Evolutionary conservation across 2,888 invertebrate genomes (phyloP).

Genomic region (Orchestes rusci): DNA sequence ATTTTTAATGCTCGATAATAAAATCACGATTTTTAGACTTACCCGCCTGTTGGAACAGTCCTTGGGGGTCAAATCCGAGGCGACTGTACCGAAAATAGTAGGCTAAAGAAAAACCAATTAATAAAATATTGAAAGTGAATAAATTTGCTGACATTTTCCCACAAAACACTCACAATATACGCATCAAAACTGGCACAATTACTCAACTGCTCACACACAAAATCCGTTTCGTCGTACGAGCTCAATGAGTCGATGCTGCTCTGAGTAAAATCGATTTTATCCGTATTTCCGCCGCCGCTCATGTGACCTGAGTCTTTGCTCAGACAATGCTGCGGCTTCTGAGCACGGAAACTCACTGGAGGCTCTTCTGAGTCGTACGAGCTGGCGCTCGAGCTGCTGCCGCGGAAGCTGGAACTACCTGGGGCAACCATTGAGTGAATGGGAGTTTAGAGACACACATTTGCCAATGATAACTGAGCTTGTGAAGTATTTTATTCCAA

Average conservation of each 20-base stretch:
- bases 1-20: background rate
- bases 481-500: too few relatives aligned
- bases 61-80: conserved; percentile 54
- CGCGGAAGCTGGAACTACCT: too few relatives aligned
- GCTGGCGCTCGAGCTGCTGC: conserved; percentile 41
- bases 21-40: conserved; percentile 35
- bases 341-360: conserved; percentile 20
- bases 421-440: too few relatives aligned
- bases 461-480: too few relatives aligned
- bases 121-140: background rate
- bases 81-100: conserved; percentile 57
- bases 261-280: conserved; percentile 40
- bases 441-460: too few relatives aligned
- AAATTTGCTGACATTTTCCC: background rate
- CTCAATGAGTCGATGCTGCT: conserved; percentile 43
- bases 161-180: background rate
- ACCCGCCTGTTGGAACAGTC: conserved; percentile 56
- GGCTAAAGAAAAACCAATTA: conserved; percentile 49
- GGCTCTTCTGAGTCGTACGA: conserved; percentile 41
- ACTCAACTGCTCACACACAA: conserved; percentile 39
- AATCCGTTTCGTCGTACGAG: conserved; percentile 44
- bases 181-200: background rate
- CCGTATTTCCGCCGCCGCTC: conserved; percentile 37
- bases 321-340: conserved; percentile 29
- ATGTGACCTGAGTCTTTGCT: conserved; percentile 44